These are phyloP conservation scores for Palaemon carinicauda DNA, from an alignment of 1,140 invertebrate genomes.

Conservation along the genomic window DNA sequence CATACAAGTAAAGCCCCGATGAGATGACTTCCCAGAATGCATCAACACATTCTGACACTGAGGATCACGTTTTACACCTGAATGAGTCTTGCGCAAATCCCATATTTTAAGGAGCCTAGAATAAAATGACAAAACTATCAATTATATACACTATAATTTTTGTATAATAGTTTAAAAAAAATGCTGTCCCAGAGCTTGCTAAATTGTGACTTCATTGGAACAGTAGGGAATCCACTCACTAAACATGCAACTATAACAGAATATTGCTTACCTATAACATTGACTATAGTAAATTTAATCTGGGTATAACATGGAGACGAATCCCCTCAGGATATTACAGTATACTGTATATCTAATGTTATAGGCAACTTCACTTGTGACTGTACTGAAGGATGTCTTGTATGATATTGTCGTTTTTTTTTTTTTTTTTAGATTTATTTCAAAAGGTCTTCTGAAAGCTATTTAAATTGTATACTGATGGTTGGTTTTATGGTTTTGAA, in stretches of 20 bases:
- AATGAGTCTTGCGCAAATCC: constrained; percentile 85
- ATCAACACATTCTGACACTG: constrained; percentile 76
- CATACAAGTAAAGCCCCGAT: constrained; percentile 81
- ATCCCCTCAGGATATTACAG: too few species aligned
- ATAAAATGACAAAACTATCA: neutral
- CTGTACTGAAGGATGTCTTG: too few species aligned
- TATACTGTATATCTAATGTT: too few species aligned
- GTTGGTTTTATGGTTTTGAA: too few species aligned
- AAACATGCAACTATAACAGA: neutral
- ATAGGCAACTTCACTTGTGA: too few species aligned
- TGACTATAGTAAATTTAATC: too few species aligned
- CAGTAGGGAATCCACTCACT: neutral
- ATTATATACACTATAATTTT: neutral
- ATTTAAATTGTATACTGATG: too few species aligned
- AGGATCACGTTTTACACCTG: constrained; percentile 74
- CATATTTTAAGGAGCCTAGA: constrained; percentile 79
- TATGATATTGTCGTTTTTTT: too few species aligned
- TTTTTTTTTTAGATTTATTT: too few species aligned
- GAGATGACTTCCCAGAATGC: constrained; percentile 74
- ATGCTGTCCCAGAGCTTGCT: neutral
- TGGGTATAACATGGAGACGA: too few species aligned
- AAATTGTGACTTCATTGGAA: too few species aligned
- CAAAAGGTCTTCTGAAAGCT: too few species aligned
- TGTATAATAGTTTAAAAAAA: neutral
- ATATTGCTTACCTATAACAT: neutral